Base-by-base conservation (phyloP, 2,113 vertebrate species). In the Terrapene triunguis region DNA sequence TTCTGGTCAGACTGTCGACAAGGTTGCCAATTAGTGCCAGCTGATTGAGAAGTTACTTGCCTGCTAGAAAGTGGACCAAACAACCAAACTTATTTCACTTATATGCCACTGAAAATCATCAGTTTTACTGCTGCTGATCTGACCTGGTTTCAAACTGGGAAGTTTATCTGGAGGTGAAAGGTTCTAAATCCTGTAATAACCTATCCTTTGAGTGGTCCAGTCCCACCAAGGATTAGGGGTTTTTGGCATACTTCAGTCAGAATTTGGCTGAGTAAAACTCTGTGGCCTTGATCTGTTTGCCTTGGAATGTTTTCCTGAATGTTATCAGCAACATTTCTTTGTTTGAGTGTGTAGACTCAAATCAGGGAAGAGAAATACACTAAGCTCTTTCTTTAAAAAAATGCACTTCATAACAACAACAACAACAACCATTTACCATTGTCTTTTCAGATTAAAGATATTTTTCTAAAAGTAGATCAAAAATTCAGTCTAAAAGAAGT, bases 261-360 rank as follows among this genome's bases (percentile, higher is more conserved):
- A 55, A 55, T 55, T 55, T 10, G 54, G 54, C 22, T 55, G 9
- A 55, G 54, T 55, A 55, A 55, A 55, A 55, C 54, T 25, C 22
- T 24, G 19, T 55, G 54, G 55, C 1, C 1, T 53, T 54, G 72
- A 89, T 62, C 42, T 95, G 80, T 94, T 96, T 95, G 83, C 72
- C 42, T 19, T 93, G 95, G 89, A 97, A 92, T 72, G 42, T 29
- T 88, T 69, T 94, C 25, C 87, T 44, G 7, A 80, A 55, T 81
- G 51, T n/a, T 88, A 93, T 93, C 95, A 86, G 79, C 47, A 93
- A 86, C 80, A 92, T 55, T 80, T 93, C 85, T 89, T 55, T 80
- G 72, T 94, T 93, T 89, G 76, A 89, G 82, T 44, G 17, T 54
- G 87, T 97, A 87, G 47, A 87, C 54, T 82, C 44, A 95, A 94